Conservation (phyloP, 2,113 vertebrate species). For the Thalassarche chlororhynchos region DNA sequence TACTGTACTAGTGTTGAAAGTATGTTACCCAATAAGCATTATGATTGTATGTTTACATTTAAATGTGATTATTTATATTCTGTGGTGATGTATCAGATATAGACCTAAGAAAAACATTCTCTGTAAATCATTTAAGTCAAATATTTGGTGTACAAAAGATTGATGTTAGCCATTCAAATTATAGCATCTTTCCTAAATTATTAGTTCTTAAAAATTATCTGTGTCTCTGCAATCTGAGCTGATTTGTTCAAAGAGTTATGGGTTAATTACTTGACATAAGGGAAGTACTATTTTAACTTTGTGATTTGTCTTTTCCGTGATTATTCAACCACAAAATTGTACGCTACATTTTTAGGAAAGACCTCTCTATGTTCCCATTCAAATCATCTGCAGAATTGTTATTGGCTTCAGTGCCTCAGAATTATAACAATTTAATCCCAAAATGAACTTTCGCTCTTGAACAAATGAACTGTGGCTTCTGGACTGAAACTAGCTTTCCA, state of each 20-base stretch:
- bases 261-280: not conserved
- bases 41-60: not conserved
- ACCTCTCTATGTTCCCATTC: not conserved
- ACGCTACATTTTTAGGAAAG: not conserved
- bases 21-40: not conserved
- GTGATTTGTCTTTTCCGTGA: not conserved
- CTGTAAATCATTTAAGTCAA: not conserved
- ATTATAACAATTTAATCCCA: not conserved
- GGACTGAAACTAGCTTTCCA: not conserved
- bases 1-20: not conserved
- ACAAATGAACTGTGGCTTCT: constrained; percentile 8
- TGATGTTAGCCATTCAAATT: not conserved
- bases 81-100: not conserved
- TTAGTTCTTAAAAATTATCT: not conserved
- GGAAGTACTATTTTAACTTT: not conserved
- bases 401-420: not conserved
- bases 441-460: not conserved
- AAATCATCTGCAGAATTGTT: not conserved
- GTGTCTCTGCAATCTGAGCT: not conserved
- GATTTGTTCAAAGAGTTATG: not conserved
- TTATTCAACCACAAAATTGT: not conserved
- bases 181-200: not conserved
- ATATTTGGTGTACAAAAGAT: not conserved
- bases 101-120: not conserved
- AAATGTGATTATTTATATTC: not conserved